These are phyloP conservation scores for Drosophila bocqueti DNA, from an alignment of 1,140 invertebrate species.

Conservation along the genomic window DNA sequence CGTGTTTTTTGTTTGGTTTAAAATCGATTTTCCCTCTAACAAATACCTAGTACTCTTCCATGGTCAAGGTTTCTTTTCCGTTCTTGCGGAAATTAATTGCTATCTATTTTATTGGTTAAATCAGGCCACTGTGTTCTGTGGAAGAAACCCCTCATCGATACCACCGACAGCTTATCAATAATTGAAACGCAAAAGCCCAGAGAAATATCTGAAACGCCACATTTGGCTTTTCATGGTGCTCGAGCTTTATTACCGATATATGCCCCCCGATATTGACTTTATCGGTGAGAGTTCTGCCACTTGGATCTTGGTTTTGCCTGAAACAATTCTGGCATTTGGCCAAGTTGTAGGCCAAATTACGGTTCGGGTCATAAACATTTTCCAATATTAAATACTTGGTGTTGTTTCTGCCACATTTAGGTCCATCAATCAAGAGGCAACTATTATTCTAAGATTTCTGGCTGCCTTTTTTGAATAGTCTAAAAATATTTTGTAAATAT, in stretches of 20 bases:
- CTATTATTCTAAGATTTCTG: conserved; percentile 17
- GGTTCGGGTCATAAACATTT: neutral
- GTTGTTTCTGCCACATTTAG: conserved; percentile 12
- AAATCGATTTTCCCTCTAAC: conserved; percentile 49
- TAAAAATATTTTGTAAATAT: neutral
- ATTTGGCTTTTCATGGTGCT: conserved; percentile 50
- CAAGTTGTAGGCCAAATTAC: conserved; percentile 22
- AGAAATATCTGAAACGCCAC: conserved; percentile 1
- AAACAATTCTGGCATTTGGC: conserved; percentile 27
- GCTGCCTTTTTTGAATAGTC: neutral
- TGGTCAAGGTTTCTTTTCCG: conserved; percentile 48
- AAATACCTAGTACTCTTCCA: conserved; percentile 13
- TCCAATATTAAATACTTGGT: conserved; percentile 23
- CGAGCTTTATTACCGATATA: conserved; percentile 21
- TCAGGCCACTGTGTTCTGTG: neutral
- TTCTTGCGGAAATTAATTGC: conserved; percentile 20
- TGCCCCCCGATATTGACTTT: conserved; percentile 20
- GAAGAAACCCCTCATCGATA: conserved; percentile 24
- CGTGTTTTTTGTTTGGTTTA: conserved; percentile 32
- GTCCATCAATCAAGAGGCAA: conserved; percentile 14
- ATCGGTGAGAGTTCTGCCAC: conserved; percentile 23
- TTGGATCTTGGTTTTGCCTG: neutral
- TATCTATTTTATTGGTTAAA: conserved; percentile 4
- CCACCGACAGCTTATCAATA: conserved; percentile 46
- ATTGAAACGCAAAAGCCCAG: conserved; percentile 35